Base-by-base conservation (phyloP, 2,113 vertebrate genomes). In the Xerus inauris region DNA sequence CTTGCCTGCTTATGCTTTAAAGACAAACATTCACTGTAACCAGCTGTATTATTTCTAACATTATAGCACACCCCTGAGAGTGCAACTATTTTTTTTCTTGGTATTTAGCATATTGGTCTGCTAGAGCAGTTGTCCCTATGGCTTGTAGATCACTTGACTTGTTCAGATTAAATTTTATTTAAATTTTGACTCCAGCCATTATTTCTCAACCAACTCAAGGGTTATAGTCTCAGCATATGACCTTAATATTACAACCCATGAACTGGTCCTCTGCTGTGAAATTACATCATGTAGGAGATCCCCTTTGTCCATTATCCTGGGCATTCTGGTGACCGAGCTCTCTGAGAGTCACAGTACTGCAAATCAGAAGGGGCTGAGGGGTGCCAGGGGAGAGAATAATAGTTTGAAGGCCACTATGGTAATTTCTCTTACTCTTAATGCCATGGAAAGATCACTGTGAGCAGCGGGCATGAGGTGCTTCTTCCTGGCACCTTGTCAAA, bases 401-500 rank as follows among this genome's bases (percentile, higher is more conserved):
- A 96, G 89, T 91, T 75, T 73, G 0, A 4, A 97, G 95, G 89
- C 94, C 97, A 96, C 95, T 12, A 3, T 0, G 9, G 95, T 87
- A 88, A 96, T 98, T 97, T 92, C 97, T 97, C 86, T 97, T 96
- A 22, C 80, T 97, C 96, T 95, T 97, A 96, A 97, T 87, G 95
- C 98, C 97, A 71, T 30, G 32, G 96, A 92, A 94, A 97, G 94
- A 97, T 96, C 16, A 0, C 87, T 9, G 62, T 98, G 98, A 98
- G 97, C 98, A 97, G 98, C 98, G 96, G 94, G 87, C 80, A 54
- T 75, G 94, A 98, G 98, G 97, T 96, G 97, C 98, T 98, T 95
- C 96, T 98, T 98, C 98, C 97, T 98, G 98, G 98, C 98, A 98
- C 95, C 93, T 93, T 98, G 98, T 98, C 98, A 99, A 98, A 98